Base-by-base conservation (phyloP, 2,797 vertebrate species). In the Fringilla coelebs region DNA sequence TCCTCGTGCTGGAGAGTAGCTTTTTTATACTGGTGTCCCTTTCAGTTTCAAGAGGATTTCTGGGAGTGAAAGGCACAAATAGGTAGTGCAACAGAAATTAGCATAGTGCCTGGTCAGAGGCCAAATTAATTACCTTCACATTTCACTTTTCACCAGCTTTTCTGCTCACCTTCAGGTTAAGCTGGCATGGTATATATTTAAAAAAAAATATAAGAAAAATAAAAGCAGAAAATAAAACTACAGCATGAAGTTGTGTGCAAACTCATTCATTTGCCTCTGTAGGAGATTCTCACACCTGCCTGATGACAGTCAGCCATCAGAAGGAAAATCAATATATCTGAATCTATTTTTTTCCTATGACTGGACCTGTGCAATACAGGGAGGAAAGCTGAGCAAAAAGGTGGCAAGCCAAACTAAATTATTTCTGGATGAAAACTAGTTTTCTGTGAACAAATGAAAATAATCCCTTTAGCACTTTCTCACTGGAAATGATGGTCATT, bases 301-400 rank as follows among this genome's bases (percentile, higher is more conserved):
- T 92, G 78, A 90, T 72, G 75, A 89, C 66, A 77, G 68, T 11
- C 49, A 91, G 46, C 13, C 36, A 66, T 89, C 19, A 21, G 66
- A 75, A 89, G 12, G 48, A 92, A 85, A 96, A 94, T 91, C 94
- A 94, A 78, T 96, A 52, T 48, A 88, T 46, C 68, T 63, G 62
- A 75, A 62, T 76, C 12, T 66, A 1, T 51, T 67, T 70, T 66
- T 67, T 72, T 84, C 21, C 2, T 78, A 11, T 70, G 34, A 46
- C 18, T 68, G 24, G 41, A n/a, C 65, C 38, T 60, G 32, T 89
- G 58, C 54, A 41, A 43, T 54, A 66, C 20, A 57, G 31, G 32
- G 34, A 85, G 24, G 34, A 88, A 85, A 70, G 40, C 62, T 81
- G 89, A 75, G 48, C 14, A 70, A 38, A 70, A 91, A 88, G 40